Percentiles rank a stretch among this genome's conserved stretches.
phyloP scores from a whole-genome alignment of 1,140 invertebrate genomes.

The Microplitis demolitor region DNA sequence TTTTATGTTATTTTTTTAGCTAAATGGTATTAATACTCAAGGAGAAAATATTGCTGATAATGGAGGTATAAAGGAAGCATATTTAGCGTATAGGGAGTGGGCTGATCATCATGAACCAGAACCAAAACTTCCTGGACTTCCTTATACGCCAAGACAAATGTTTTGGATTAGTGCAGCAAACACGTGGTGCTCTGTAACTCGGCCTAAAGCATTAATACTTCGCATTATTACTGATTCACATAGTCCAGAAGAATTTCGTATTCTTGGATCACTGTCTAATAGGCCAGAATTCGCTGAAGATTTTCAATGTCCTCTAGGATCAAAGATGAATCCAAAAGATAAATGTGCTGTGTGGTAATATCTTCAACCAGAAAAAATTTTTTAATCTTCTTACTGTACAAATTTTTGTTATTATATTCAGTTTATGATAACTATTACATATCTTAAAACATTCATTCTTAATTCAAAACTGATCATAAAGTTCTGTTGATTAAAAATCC shows the following conservation, averaged over 20 bases:
- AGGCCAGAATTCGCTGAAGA: constrained; percentile 75
- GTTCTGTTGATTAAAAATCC: no score
- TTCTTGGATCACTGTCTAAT: constrained; percentile 21
- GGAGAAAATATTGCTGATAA: constrained; percentile 93
- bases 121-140: constrained; percentile 63
- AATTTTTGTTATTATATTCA: no score
- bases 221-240: constrained; percentile 70
- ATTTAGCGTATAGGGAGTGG: constrained; percentile 80
- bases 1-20: constrained; percentile 56
- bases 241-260: constrained; percentile 71
- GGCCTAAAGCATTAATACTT: constrained; percentile 72
- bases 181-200: constrained; percentile 61
- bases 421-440: no score
- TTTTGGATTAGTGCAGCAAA: constrained; percentile 48
- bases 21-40: constrained; percentile 87
- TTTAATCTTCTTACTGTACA: background rate
- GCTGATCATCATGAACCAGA: constrained; percentile 68
- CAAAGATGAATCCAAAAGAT: constrained; percentile 81
- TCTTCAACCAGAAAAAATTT: background rate
- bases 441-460: no score
- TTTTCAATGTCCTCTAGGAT: constrained; percentile 75
- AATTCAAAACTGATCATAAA: no score
- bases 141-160: constrained; percentile 17
- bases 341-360: constrained; percentile 89
- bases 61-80: constrained; percentile 86